Evolutionary conservation across 1,140 invertebrate species (phyloP), one percentile per base, ranked within the genome.

Genomic region (Forficula auricularia): DNA sequence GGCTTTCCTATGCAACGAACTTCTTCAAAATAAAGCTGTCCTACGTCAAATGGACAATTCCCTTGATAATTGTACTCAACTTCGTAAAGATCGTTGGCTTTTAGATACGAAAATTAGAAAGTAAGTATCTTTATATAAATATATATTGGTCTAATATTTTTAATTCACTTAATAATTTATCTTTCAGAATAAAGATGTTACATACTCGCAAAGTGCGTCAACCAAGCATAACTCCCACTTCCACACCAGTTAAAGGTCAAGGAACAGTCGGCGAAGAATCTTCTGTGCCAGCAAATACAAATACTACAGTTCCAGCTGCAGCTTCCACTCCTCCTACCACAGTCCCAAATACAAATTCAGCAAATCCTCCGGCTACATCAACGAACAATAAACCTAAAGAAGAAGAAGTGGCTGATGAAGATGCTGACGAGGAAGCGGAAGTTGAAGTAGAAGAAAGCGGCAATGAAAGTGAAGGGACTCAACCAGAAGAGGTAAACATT

Each of bases 1-100:
- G 20, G 82, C 81, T 2, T 90, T 85, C 61, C 68, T 96, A 2
- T 94, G 89, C 62, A 88, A 96, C 64, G 89, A 96, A 64, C 67
- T 96, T 50, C 65, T 94, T 36, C 85, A 89, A 61, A 91, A 90
- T 58, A 89, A 90, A 64, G 73, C 82, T 32, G 79, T 94, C 48
- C 68, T 85, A 49, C 66, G 75, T 10, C 82, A 85, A 61, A 77
- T 87, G 37, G 82, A 87, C 47, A 70, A 66, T 16, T 76, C 79
- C 30, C 63, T 85, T 20, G 81, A 85, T 43, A 78, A 71, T 31
- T 74, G 81, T 13, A 74, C 74, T 36, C 77, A 82, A 52, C 66
- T 81, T 37, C 73, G 75, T 45, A 79, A 81, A 50, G 82, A 88
- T 53, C 70, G 82, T 47, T 86, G 83, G 61, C 67, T 83, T 14